These are phyloP conservation scores for Plagodis dolabraria DNA, from an alignment of 2,888 invertebrate species.

Conservation along the genomic window DNA sequence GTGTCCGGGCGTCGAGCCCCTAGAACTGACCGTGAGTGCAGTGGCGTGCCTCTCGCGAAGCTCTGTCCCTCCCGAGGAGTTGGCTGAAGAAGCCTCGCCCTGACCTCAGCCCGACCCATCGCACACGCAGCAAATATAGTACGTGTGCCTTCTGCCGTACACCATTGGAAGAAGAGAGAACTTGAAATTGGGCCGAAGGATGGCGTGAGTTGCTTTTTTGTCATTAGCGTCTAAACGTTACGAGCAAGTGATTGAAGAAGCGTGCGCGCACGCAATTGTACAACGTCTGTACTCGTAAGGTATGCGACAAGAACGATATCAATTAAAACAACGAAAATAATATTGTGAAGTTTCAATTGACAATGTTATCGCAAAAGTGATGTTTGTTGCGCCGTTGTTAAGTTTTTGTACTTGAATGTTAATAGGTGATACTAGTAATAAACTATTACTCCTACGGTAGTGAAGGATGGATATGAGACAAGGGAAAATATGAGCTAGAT, in stretches of 20 bases:
- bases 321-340: conserved; percentile 24
- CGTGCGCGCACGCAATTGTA: conserved; percentile 1
- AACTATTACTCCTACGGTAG: conserved; percentile 15
- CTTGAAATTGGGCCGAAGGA: not conserved
- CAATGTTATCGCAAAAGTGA: conserved; percentile 14
- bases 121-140: conserved; percentile 5
- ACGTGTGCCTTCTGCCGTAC: conserved; percentile 11
- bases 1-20: conserved; percentile 62
- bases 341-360: conserved; percentile 12
- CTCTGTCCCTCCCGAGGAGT: conserved; percentile 54
- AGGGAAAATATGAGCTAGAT: not conserved
- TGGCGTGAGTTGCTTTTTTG: conserved; percentile 10
- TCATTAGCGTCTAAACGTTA: not conserved
- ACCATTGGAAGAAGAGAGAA: not conserved
- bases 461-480: conserved; percentile 1
- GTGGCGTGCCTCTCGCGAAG: conserved; percentile 48
- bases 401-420: conserved; percentile 14
- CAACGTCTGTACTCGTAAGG: not conserved
- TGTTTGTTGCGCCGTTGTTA: conserved; percentile 19
- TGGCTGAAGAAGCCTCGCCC: conserved; percentile 78
- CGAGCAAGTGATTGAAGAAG: conserved; percentile 1
- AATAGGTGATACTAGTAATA: conserved; percentile 18
- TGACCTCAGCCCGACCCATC: conserved; percentile 52
- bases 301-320: conserved; percentile 13
- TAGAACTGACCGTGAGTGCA: conserved; percentile 62